A percentile compares a stretch with the other conserved stretches of the same genome.
Conservation (phyloP, 2,113 vertebrate species). For the Chloropsis hardwickii region DNA sequence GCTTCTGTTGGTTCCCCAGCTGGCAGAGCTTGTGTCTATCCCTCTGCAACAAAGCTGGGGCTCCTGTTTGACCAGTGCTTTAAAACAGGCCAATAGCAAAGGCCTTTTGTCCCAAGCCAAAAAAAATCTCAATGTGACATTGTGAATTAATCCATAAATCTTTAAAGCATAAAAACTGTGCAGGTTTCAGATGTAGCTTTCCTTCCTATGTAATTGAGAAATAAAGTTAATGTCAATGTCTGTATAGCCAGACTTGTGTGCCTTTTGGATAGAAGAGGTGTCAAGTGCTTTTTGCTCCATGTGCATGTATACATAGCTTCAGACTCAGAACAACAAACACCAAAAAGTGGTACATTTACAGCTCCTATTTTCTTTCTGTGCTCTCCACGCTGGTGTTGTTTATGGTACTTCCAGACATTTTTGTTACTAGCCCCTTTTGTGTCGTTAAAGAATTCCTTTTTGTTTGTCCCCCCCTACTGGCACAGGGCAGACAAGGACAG, state of each 20-base stretch:
- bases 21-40: neutral
- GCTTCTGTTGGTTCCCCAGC: neutral
- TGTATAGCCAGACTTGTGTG: neutral
- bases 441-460: neutral
- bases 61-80: neutral
- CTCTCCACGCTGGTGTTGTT: fast-evolving
- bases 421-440: neutral
- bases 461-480: neutral
- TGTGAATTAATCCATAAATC: neutral
- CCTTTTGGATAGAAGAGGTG: neutral
- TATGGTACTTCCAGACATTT: neutral
- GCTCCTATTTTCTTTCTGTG: neutral
- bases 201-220: neutral
- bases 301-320: neutral
- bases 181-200: neutral
- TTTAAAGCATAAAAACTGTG: neutral
- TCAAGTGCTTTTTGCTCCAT: neutral
- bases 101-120: neutral
- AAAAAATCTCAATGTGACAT: neutral
- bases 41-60: neutral
- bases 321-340: neutral
- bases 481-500: constrained; percentile 4
- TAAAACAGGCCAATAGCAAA: neutral
- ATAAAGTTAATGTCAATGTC: neutral
- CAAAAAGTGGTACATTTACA: neutral